Evolutionary conservation across 64 coral and sea anemone species (phyloP).

Genomic region (Montipora foliosa): DNA sequence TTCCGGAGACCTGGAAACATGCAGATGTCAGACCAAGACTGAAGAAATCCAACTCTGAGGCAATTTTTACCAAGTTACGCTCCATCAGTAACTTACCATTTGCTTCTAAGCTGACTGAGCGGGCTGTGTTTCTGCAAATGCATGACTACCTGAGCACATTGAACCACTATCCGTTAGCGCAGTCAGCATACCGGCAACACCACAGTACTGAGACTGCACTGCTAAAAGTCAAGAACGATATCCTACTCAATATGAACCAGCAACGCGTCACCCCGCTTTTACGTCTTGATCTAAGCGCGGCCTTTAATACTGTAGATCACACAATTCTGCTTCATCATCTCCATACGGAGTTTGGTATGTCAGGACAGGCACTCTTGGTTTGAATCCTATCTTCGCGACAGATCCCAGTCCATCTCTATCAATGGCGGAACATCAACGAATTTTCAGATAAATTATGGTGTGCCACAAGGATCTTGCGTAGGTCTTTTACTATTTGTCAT

Average conservation of each 20-base stretch:
- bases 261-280: background rate
- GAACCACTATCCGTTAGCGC: conserved; percentile 35
- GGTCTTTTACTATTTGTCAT: background rate
- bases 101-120: no score
- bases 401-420: no score
- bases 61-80: no score
- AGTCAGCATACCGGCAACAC: conserved; percentile 47
- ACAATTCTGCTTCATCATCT: background rate
- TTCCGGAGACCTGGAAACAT: no score
- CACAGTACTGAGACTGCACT: background rate
- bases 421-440: no score
- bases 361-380: conserved; percentile 12
- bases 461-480: background rate
- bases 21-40: no score
- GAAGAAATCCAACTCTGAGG: no score
- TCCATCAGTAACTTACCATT: no score
- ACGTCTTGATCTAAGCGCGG: conserved; percentile 21
- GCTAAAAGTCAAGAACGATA: conserved; percentile 1
- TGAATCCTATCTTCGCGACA: background rate
- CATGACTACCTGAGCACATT: conserved; percentile 52
- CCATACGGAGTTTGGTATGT: background rate
- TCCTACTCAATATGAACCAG: conserved; percentile 10
- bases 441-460: no score
- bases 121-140: background rate
- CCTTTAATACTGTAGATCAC: background rate